These are phyloP conservation scores for Pithys albifrons DNA, from an alignment of 2,113 vertebrate species.

Conservation along the genomic window DNA sequence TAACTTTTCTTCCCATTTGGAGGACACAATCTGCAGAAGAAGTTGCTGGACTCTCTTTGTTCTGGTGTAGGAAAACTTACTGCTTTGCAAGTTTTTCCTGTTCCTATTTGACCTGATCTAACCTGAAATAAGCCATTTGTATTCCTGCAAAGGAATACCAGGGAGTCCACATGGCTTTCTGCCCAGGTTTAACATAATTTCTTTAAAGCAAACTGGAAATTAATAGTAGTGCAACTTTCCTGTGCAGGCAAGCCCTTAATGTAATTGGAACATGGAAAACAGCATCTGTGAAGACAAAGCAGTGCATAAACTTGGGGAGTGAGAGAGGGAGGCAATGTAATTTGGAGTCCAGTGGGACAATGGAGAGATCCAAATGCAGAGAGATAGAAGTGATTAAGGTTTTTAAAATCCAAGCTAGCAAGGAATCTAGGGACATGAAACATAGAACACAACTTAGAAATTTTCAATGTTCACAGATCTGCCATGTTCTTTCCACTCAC, in stretches of 20 bases:
- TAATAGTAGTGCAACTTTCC: constrained; percentile 34
- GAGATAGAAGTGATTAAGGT: neutral
- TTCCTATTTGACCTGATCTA: constrained; percentile 35
- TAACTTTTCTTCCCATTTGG: neutral
- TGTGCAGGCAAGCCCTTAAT: constrained; percentile 63
- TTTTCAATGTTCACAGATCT: neutral
- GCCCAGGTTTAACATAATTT: constrained; percentile 45
- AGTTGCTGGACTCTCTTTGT: neutral
- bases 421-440: neutral
- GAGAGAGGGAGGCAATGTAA: neutral
- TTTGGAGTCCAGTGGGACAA: neutral
- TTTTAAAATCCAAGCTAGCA: constrained; percentile 5
- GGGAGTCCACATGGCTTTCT: constrained; percentile 41
- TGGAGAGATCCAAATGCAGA: neutral
- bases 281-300: constrained; percentile 14
- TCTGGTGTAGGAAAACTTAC: neutral
- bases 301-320: neutral
- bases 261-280: constrained; percentile 41
- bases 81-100: constrained; percentile 57
- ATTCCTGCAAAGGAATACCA: constrained; percentile 38
- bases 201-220: constrained; percentile 51
- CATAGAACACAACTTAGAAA: neutral
- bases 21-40: neutral
- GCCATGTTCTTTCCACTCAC: neutral
- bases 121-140: constrained; percentile 24